Evolutionary conservation across 2,888 invertebrate genomes (phyloP), one percentile per base, ranked within the genome.

Genomic region (Drosophila emarginata): DNA sequence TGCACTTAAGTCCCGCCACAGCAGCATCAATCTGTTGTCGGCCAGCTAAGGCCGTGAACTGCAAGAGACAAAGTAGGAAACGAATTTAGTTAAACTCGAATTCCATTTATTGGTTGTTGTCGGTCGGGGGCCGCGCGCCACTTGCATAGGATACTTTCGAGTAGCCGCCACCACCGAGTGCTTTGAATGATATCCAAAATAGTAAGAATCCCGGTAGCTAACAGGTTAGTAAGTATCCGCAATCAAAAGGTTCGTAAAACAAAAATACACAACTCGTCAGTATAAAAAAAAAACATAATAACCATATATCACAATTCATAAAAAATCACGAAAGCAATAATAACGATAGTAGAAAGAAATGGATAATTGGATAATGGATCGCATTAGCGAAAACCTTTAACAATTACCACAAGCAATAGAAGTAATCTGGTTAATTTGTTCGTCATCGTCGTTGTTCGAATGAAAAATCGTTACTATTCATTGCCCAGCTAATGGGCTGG

Each of bases 371-470:
- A 21, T 45, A 45, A 9, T 14, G 28, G 18, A 39, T n/a, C 52
- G 28, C 56, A 36, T 23, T 4, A n/a, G 11, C 53, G 54, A 40
- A 52, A 52, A 60, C 12, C 45, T 62, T 70, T 62, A 57, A 37
- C 80, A 90, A 85, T 91, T 91, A 91, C 91, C 91, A 89, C 86
- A 79, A 91, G 76, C 74, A 91, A 80, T 52, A 91, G 66, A 61
- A 90, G 80, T 82, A 90, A 75, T 88, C 83, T 90, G 82, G 80
- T 67, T 83, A 86, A 74, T 80, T 89, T 90, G 71, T 85, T 91
- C 89, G 91, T 88, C 89, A 88, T 86, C 54, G 79, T 70, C 59
- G 70, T 70, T 21, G 77, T 88, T 91, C 91, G 91, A 90, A 85
- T 83, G 76, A 57, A 83, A 76, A 80, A 86, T 91, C 90, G 91